A percentile compares a stretch with the other conserved stretches of the same genome.
Evolutionary conservation across 2,888 invertebrate genomes (phyloP).

Genomic region (Cephalotes varians): DNA sequence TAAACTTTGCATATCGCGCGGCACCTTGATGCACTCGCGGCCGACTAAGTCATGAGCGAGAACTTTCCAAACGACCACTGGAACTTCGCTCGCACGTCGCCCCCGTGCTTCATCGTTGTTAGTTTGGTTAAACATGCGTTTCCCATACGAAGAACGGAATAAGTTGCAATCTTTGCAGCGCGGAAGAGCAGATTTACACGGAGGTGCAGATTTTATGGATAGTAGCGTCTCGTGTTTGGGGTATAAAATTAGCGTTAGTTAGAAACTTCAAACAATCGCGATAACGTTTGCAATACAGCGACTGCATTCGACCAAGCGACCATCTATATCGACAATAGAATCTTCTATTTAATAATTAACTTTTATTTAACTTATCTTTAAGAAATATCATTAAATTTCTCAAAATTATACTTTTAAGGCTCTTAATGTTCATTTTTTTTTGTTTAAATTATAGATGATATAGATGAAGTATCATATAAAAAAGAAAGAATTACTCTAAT

Average conservation of each 20-base stretch:
- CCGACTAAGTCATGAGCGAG: conserved; percentile 55
- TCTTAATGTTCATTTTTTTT: not conserved
- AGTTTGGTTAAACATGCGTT: conserved; percentile 63
- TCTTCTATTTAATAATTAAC: not conserved
- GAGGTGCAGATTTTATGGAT: conserved; percentile 51
- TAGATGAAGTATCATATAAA: not conserved
- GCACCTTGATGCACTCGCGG: conserved; percentile 41
- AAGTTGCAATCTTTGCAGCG: conserved; percentile 52
- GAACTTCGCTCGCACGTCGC: conserved; percentile 63
- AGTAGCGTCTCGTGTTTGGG: conserved; percentile 33
- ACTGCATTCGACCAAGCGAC: not conserved
- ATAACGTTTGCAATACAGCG: not conserved
- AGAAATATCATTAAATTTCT: not conserved
- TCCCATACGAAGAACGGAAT: conserved; percentile 53
- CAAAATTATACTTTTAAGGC: not conserved
- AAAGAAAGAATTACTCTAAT: not conserved
- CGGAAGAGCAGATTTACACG: conserved; percentile 47
- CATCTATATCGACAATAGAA: not conserved
- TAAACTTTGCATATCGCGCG: conserved; percentile 61
- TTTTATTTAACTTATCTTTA: not conserved
- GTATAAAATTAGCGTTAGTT: conserved; percentile 41
- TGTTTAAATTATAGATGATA: not conserved
- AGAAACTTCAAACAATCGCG: conserved; percentile 15
- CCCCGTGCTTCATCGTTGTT: conserved; percentile 65
- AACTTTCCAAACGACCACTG: conserved; percentile 55